A percentile compares a stretch with the other conserved stretches of the same genome.
phyloP scores from a whole-genome alignment of 2,797 vertebrate species.

The Pangasius larnaudii region DNA sequence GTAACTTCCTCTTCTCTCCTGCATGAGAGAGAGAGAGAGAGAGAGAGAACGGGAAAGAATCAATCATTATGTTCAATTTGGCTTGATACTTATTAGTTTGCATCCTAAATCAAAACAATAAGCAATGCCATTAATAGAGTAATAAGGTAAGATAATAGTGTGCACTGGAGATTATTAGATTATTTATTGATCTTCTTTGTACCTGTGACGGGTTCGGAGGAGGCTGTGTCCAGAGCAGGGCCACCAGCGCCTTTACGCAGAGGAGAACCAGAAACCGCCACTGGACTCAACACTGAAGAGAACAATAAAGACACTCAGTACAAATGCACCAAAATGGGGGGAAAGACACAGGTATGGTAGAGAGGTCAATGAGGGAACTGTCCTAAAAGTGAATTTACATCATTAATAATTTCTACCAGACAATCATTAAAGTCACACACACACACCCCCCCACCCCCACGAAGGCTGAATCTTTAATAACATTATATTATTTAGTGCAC shows the following conservation, averaged over 20 bases:
- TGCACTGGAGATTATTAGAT: background rate
- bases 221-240: slow-evolving; percentile 77
- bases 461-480: background rate
- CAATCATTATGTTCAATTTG: background rate
- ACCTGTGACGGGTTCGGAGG: slow-evolving; percentile 85
- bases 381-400: background rate
- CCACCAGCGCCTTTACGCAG: slow-evolving; percentile 83
- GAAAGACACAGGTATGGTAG: too few relatives aligned
- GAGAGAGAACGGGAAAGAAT: background rate
- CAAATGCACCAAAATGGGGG: background rate
- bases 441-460: too few relatives aligned
- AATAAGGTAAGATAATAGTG: background rate
- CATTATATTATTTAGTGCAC: background rate
- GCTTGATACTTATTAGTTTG: background rate
- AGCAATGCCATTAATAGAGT: background rate
- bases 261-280: slow-evolving; percentile 80
- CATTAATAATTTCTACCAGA: background rate
- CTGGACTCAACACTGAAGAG: slow-evolving; percentile 80
- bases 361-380: background rate
- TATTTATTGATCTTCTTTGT: background rate
- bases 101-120: background rate
- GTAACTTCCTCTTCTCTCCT: slow-evolving; percentile 97
- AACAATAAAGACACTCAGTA: background rate
- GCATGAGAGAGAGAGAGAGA: background rate
- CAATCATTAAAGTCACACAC: background rate